Evolutionary conservation across 2,113 vertebrate genomes (phyloP), one percentile per base, ranked within the genome.

Genomic region (Phoenicopterus ruber): DNA sequence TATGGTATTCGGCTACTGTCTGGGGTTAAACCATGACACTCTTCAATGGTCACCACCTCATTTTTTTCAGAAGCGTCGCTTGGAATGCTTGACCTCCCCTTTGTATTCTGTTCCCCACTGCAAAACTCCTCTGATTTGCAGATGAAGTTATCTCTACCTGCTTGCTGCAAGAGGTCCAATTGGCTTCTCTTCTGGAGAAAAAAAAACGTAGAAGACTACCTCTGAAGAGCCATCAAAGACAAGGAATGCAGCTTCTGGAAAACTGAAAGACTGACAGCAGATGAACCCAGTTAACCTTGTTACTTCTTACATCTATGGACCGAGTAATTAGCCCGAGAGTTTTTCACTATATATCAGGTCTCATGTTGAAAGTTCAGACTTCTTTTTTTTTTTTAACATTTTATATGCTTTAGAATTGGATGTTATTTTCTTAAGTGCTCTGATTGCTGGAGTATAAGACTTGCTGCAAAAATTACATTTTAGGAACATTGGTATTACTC

Each of bases 321-420:
- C 29, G 22, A 86, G 2, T 34, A 73, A 73, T 28, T 73, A 80
- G 32, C 29, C 11, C 3, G 44, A 34, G 40, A 83, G 4, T 32
- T 52, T 83, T 88, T 70, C 24, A 6, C 17, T 54, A 14, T 0
- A 0, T 40, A 25, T 40, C 22, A 17, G 3, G 3, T 72, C 9
- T 80, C 26, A 42, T n/a, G 10, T 18, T 88, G 52, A 72, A 80
- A 20, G 11, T 46, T 79, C 14, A 70, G 32, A 22, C 3, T 25
- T 59, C 26, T 38, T 67, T 26, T 16, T 31, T 29, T 19, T 5
- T 58, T 28, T 5, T n/a, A n/a, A 3, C 7, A 40, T 42, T 63
- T 82, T 63, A 5, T 2, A 6, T 9, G 2, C 5, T 72, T 72
- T 80, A 71, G 11, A 32, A 50, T 22, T 85, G 17, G 11, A 11